Evolutionary conservation across 2,113 vertebrate species (phyloP).

Genomic region (Ardeotis arabs): DNA sequence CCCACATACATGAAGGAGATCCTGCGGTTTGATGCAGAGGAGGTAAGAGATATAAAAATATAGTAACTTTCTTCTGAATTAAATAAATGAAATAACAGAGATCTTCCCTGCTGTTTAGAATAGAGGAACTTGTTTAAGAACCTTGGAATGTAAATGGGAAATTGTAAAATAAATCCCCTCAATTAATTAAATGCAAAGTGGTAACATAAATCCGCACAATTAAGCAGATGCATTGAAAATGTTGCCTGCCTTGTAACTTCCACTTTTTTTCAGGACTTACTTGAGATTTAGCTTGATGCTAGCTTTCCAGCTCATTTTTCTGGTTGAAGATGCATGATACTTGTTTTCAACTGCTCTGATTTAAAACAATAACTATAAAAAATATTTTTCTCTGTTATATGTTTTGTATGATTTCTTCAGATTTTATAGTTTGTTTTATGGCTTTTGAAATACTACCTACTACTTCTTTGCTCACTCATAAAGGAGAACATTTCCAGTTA

Average conservation of each 20-base stretch:
- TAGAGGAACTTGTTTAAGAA: background rate
- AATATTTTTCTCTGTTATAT: background rate
- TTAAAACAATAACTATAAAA: background rate
- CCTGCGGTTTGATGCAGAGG: slow-evolving; percentile 91
- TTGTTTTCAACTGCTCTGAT: background rate
- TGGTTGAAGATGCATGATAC: background rate
- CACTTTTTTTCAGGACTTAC: background rate
- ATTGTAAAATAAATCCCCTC: background rate
- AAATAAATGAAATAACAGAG: background rate
- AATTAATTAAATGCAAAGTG: no score
- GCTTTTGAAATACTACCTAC: background rate
- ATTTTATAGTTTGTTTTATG: background rate
- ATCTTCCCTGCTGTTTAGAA: background rate
- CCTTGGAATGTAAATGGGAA: background rate
- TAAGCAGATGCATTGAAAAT: background rate
- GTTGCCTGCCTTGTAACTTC: background rate
- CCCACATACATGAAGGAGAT: slow-evolving; percentile 96
- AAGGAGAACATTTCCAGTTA: background rate
- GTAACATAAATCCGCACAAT: background rate
- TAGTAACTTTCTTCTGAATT: background rate
- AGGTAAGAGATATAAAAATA: slow-evolving; percentile 78
- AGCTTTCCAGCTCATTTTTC: background rate
- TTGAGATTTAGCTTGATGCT: background rate
- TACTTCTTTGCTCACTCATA: background rate
- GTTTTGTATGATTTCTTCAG: background rate